Evolutionary conservation across 2,797 vertebrate species (phyloP), one percentile per base, ranked within the genome.

Genomic region (Lepilemur ruficaudatus): DNA sequence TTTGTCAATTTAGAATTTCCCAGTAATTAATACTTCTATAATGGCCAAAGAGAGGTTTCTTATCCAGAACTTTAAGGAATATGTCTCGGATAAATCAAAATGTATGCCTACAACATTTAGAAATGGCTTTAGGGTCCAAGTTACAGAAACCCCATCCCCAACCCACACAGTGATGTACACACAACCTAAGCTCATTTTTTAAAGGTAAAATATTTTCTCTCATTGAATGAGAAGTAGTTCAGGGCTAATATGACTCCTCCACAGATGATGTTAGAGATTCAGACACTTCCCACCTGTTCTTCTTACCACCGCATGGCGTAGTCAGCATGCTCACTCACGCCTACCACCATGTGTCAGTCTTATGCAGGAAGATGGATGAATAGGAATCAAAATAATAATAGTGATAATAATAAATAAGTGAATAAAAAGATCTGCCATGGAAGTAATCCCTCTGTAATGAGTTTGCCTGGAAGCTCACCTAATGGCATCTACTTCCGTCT

Each of bases 21-120:
- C 17, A 57, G 41, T 61, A 50, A 73, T 41, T 93, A 94, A 76
- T 50, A 93, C 32, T 87, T 75, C 5, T 91, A 0, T 73, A 72
- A 55, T 9, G 12, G 17, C 46, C n/a, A 82, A 80, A 69, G 70
- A 69, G 32, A 89, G 59, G 0, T 88, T 82, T 61, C 18, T 81
- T 11, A 43, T 65, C 18, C 17, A 87, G 6, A 73, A 92, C 43
- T 70, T 82, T 46, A 93, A 79, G 43, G 35, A 38, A 32, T 35
- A 82, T 41, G 4, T 57, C 48, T 94, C 67, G 91, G 14, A 73
- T 95, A 88, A 85, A 63, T 91, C 82, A 90, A 97, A 92, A 84
- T 63, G 22, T 22, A 52, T 55, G 12, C 43, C 23, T 83, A n/a
- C 10, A 80, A 70, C 63, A 76, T 67, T 92, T 88, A 38, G 72